Percentiles rank a stretch among this genome's conserved stretches.
These are phyloP conservation scores for Gymnogyps californianus DNA, from an alignment of 2,113 vertebrate genomes.

Conservation along the genomic window DNA sequence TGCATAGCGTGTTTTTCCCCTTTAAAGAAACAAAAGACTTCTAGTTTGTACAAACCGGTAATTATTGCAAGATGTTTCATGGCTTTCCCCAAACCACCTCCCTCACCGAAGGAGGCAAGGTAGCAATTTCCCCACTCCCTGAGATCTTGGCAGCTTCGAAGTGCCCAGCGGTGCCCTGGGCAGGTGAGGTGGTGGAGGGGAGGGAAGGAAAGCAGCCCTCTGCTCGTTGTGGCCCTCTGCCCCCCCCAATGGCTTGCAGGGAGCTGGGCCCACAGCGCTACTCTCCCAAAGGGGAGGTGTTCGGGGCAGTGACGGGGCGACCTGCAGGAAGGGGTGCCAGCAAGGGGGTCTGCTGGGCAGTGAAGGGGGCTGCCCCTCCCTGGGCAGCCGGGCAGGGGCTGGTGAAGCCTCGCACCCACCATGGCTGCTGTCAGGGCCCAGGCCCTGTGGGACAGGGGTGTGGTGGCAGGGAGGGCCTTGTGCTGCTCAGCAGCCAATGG, in stretches of 20 bases:
- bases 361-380: too few relatives aligned
- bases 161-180: background rate
- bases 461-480: background rate
- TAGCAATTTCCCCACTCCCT: background rate
- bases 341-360: background rate
- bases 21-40: background rate
- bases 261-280: background rate
- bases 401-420: fast-evolving
- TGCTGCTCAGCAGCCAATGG: background rate
- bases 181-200: background rate
- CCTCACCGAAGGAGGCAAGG: background rate
- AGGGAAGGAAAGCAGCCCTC: background rate
- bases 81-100: background rate
- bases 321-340: too few relatives aligned
- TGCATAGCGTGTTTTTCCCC: background rate
- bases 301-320: fast-evolving
- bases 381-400: fast-evolving
- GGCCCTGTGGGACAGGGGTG: background rate
- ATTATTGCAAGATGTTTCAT: background rate
- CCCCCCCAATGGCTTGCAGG: fast-evolving
- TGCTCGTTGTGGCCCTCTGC: fast-evolving
- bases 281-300: background rate
- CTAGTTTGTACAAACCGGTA: background rate
- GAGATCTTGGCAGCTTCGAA: background rate
- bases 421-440: background rate